Evolutionary conservation across 2,888 invertebrate species (phyloP).

Genomic region (Chalcis sispes): DNA sequence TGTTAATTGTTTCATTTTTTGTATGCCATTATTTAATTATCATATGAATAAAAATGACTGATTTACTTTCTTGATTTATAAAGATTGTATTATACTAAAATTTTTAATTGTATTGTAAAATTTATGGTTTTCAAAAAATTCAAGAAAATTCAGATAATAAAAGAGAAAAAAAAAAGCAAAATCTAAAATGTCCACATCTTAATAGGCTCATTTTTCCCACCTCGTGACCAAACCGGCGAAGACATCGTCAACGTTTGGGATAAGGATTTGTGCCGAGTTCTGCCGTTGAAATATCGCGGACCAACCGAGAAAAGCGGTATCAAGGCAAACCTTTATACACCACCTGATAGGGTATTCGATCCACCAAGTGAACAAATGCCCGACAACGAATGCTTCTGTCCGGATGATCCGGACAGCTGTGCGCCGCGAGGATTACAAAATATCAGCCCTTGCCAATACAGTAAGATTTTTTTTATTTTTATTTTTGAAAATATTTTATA

Average conservation of each 20-base stretch:
- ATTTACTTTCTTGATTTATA: background rate
- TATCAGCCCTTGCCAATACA: conserved; percentile 91
- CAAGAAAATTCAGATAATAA: no score
- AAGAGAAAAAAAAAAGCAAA: background rate
- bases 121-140: no score
- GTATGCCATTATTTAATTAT: no score
- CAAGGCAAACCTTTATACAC: conserved; percentile 84
- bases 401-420: conserved; percentile 81
- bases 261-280: conserved; percentile 89
- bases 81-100: no score
- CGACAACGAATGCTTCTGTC: conserved; percentile 84
- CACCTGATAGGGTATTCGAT: conserved; percentile 82
- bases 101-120: no score
- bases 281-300: conserved; percentile 85
- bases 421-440: conserved; percentile 88
- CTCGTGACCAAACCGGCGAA: conserved; percentile 79
- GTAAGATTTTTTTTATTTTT: conserved; percentile 77
- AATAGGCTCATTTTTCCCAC: conserved; percentile 89
- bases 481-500: background rate
- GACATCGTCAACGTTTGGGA: conserved; percentile 88
- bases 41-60: no score
- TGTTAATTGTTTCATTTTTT: no score
- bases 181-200: background rate
- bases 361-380: conserved; percentile 78
- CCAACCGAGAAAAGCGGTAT: conserved; percentile 85